Percentiles rank a stretch among this genome's conserved stretches.
phyloP scores from a whole-genome alignment of 2,797 vertebrate genomes.

The Fistularia commersonii region DNA sequence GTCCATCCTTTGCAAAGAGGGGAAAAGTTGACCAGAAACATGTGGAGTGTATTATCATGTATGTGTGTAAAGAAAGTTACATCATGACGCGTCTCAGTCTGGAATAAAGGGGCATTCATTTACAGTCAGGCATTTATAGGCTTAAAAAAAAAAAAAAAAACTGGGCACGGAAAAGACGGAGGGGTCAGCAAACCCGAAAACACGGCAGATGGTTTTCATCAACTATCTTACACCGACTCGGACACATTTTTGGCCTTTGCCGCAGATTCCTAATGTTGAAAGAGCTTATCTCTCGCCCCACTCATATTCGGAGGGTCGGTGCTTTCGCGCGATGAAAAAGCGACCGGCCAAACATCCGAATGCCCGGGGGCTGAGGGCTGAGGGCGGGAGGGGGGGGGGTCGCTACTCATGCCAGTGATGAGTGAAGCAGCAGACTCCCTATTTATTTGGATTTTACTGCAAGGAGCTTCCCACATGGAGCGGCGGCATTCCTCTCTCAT shows the following conservation, averaged over 20 bases:
- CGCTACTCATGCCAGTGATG: constrained; percentile 43
- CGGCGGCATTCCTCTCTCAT: constrained; percentile 44
- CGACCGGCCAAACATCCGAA: constrained; percentile 44
- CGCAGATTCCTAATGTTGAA: constrained; percentile 59
- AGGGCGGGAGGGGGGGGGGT: constrained; percentile 19
- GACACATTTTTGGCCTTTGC: constrained; percentile 62
- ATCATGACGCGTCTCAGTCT: too few relatives aligned
- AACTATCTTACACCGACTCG: constrained; percentile 48
- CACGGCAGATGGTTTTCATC: constrained; percentile 70
- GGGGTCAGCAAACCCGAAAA: constrained; percentile 38
- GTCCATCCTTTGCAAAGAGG: too few relatives aligned
- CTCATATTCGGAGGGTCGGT: constrained; percentile 34
- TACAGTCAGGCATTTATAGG: too few relatives aligned
- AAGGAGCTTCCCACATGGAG: constrained; percentile 39
- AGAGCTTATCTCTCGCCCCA: constrained; percentile 59
- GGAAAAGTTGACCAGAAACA: too few relatives aligned
- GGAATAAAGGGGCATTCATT: too few relatives aligned
- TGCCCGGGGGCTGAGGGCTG: too few relatives aligned
- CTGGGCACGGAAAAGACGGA: constrained; percentile 26
- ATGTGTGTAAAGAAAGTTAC: too few relatives aligned
- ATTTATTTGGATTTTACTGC: constrained; percentile 64
- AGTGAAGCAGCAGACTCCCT: constrained; percentile 50
- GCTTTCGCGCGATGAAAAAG: constrained; percentile 41
- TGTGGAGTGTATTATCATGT: too few relatives aligned
- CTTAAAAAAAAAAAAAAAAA: too few relatives aligned